Base-by-base conservation (phyloP, 1,140 invertebrate species). In the Caerostris extrusa region DNA sequence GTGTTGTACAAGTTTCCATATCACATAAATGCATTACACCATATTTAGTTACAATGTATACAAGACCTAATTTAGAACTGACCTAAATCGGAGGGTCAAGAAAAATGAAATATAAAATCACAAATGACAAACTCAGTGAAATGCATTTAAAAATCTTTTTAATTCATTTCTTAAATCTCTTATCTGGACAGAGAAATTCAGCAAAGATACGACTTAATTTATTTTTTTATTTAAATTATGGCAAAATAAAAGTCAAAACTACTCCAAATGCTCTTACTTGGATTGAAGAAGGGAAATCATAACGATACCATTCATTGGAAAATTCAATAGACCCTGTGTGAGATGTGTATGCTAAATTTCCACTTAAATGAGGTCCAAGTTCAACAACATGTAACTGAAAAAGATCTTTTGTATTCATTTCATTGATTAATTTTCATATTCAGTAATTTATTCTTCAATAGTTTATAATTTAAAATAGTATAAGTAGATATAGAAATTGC, bases 31-130 rank as follows among this genome's bases (percentile, higher is more conserved):
- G 96, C 55, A 96, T 86, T 67, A 95, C 95, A 50, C 96, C 96
- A 95, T 96, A 96, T 94, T 96, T 96, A 17, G 96, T 96, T 4
- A 96, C 93, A 56, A 96, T 94, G 94, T 96, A 96, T 58, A 96
- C 95, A 64, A 96, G 95, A 3, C 96, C 96, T 90, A 95, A 95
- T 61, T 96, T 95, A 3, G 94, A 93, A 61, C 96, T 96, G 3
- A 96, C 96, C 96, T 96, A 94, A 2, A 95, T 53, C 17, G n/a
- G n/a, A 61, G 64, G 12, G 34, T 7, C 10, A 34, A 34, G 34
- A 34, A 34, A 34, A 34, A 34, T 34, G 34, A 2, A 34, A 1
- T 34, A 34, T 34, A 34, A 34, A 34, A 34, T 1, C 34, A 34
- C 34, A 34, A 34, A 77, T 34, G 34, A 34, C 0, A 34, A 34